A percentile compares a stretch with the other conserved stretches of the same genome.
phyloP scores from a whole-genome alignment of 37 sponge, comb jelly and placozoan genomes.

The Petrosia ficiformis region DNA sequence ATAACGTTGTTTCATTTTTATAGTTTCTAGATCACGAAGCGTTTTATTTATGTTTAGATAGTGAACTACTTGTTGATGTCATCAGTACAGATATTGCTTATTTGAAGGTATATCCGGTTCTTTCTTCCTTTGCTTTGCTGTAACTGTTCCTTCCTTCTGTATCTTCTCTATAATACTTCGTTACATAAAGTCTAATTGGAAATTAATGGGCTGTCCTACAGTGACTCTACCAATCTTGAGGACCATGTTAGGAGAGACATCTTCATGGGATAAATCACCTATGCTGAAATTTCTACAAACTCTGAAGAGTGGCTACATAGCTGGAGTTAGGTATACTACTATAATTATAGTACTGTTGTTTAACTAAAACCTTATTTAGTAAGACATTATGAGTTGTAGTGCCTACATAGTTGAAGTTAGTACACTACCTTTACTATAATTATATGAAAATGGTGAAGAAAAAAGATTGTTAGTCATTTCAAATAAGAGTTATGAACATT shows the following conservation, averaged over 20 bases:
- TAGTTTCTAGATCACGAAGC: constrained; percentile 89
- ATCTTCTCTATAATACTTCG: no score
- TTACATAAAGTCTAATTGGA: constrained; percentile 86
- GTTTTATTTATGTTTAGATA: constrained; percentile 85
- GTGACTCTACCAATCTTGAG: constrained; percentile 66
- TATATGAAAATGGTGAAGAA: no score
- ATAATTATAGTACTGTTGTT: no score
- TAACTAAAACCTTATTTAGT: no score
- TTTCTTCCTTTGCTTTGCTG: no score
- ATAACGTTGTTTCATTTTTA: background rate
- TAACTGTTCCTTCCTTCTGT: background rate
- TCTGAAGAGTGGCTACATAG: constrained; percentile 60
- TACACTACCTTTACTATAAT: no score
- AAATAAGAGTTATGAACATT: no score
- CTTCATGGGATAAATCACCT: constrained; percentile 56
- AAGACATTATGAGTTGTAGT: background rate
- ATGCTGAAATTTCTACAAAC: constrained; percentile 52
- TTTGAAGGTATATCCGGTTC: constrained; percentile 32
- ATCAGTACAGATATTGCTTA: constrained; percentile 80
- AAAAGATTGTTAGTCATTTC: no score
- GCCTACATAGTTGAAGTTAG: background rate
- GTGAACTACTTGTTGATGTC: constrained; percentile 70
- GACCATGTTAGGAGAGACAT: constrained; percentile 61
- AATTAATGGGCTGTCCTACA: constrained; percentile 79
- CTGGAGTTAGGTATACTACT: constrained; percentile 41